Base-by-base conservation (phyloP, 1,140 invertebrate genomes). In the Caenorhabditis brenneri region DNA sequence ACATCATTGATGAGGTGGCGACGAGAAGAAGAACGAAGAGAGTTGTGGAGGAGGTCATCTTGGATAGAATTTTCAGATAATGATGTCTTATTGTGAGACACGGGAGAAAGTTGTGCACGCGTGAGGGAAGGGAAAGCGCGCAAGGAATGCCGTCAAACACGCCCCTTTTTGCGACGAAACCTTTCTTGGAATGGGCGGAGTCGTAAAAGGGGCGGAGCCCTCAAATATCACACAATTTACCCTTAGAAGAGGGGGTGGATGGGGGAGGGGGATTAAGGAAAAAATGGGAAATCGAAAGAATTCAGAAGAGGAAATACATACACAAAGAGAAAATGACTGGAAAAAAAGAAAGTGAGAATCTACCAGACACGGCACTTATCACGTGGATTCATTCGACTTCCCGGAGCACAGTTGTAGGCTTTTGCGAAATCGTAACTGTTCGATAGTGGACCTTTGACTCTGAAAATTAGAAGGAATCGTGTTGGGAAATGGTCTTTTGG, bases 341-440 rank as follows among this genome's bases (percentile, higher is more conserved):
- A 51, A 29, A 74, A 87, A 39, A 36, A 31, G 48, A n/a, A 6
- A 79, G 16, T 6, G 36, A n/a, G 19, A 22, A 5, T n/a, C 78
- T 88, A 93, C 93, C 93, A 93, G 12, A 93, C 91, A 55, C 91
- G 89, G 87, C 93, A 94, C 87, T 93, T 93, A 31, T 93, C 89
- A 6, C 81, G 85, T 24, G 93, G 93, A 89, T 93, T 94, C 93
- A 94, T 94, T 19, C 88, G 89, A 9, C 91, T 91, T 22, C 91
- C 92, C 10, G 87, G 74, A 7, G 91, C 90, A 88, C 93, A 93
- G 33, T 92, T 89, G 89, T 92, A 93, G 39, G 92, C 91, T 53
- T 90, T 82, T 0, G 93, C 91, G 90, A 93, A 93, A 27, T 92
- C 92, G 24, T 88, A 83, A 19, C 92, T 93, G 88, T 94, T 94